Base-by-base conservation (phyloP, 1,140 invertebrate genomes). In the Ips nitidus region DNA sequence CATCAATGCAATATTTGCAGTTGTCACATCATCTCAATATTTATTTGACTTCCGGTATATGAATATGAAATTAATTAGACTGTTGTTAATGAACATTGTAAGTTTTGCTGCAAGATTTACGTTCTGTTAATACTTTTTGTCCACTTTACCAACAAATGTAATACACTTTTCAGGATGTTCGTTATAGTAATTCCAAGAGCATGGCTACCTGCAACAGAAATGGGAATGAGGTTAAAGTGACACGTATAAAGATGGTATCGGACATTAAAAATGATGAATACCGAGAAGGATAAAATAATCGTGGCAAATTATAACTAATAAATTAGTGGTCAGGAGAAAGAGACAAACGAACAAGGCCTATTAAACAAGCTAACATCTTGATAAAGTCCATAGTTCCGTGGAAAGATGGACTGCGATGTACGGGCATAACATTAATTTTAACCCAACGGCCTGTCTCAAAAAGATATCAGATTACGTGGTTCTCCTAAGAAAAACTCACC, bases 311-410 rank as follows among this genome's bases (percentile, higher is more conserved):
- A 68, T 68, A 68, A 60, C 57, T 68, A 60, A 68, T 68, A 68
- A 68, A 68, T 68, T 68, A 66, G 66, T 52, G 43, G 56, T 68
- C 22, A 40, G 22, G 42, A 60, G 40, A 57, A 22, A 63, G 66
- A 68, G 39, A 75, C 76, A 78, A 76, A 71, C 71, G 73, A 73
- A 73, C 73, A 74, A 74, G 75, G 69, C 70, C 74, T 76, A 78
- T 78, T 79, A 79, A 79, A 77, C 78, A 76, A 78, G 74, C 75
- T 76, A 79, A 79, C 78, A 79, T 79, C 78, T 79, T 79, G 78
- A 79, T 79, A 79, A 78, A 78, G 71, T 55, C 71, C 68, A 74
- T 74, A 74, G 76, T 73, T 77, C 73, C 74, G 75, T 72, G 75
- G 73, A 74, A 78, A 79, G 77, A 79, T 78, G 77, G 74, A 79